Conservation (phyloP, 2,113 vertebrate genomes). For the Donacobius atricapilla region DNA sequence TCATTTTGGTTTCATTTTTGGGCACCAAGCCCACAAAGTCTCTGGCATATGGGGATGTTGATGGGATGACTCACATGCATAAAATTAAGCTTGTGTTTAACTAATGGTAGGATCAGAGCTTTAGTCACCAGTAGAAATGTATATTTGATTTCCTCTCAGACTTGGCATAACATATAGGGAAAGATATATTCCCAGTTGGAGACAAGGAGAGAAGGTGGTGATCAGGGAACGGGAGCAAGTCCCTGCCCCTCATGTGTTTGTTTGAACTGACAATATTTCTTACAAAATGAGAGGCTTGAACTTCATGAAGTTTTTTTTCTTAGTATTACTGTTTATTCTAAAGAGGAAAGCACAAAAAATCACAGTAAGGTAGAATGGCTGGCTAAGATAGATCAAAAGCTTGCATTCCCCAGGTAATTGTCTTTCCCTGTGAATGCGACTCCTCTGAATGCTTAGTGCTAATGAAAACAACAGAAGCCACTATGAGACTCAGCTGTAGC, state of each 20-base stretch:
- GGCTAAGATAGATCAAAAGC: neutral
- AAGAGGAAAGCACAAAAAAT: neutral
- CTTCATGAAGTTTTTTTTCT: neutral
- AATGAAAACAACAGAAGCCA: neutral
- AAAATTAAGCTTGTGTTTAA: constrained; percentile 24
- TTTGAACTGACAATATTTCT: neutral
- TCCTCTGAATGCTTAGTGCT: neutral
- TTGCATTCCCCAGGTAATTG: neutral
- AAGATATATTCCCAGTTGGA: neutral
- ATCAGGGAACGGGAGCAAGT: neutral
- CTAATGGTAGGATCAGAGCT: constrained; percentile 5
- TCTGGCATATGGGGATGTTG: neutral
- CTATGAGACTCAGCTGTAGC: neutral
- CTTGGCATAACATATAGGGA: neutral
- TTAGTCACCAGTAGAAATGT: neutral
- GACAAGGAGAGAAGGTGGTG: neutral
- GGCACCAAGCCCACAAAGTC: neutral
- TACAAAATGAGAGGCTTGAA: neutral
- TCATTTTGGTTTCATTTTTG: constrained; percentile 24
- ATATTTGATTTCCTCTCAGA: neutral
- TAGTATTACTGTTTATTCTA: neutral
- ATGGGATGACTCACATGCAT: constrained; percentile 16
- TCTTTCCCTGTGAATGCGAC: neutral
- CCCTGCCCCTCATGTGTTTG: neutral
- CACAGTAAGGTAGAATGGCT: neutral